Percentiles rank a stretch among this genome's conserved stretches.
These are phyloP conservation scores for Propithecus perrieri DNA, from an alignment of 2,797 vertebrate species.

Conservation along the genomic window DNA sequence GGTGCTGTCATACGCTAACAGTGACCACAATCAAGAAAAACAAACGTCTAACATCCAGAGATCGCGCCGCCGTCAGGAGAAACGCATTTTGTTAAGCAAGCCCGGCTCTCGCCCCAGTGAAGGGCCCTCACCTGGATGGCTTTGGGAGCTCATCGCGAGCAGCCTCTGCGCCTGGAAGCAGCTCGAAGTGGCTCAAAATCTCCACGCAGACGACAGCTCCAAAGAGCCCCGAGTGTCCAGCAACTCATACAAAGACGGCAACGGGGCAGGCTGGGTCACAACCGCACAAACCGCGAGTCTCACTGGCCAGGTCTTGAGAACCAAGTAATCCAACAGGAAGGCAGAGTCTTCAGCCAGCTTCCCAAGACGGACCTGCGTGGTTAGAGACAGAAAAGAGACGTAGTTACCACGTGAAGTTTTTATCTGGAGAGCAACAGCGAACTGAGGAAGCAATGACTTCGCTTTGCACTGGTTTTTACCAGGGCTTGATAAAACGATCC, in stretches of 20 bases:
- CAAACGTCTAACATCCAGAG: neutral
- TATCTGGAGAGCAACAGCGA: neutral
- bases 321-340: slow-evolving; percentile 76
- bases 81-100: neutral
- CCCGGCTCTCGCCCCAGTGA: rapidly evolving
- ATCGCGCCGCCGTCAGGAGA: rapidly evolving
- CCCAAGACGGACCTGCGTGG: slow-evolving; percentile 75
- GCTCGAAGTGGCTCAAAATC: slow-evolving; percentile 62
- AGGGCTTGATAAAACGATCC: rapidly evolving
- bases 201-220: slow-evolving; percentile 68
- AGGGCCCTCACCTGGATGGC: slow-evolving; percentile 86
- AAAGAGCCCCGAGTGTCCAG: slow-evolving; percentile 75
- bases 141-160: slow-evolving; percentile 88
- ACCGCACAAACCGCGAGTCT: slow-evolving; percentile 72
- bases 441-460: neutral
- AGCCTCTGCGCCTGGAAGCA: slow-evolving; percentile 66
- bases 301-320: slow-evolving; percentile 66
- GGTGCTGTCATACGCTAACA: neutral
- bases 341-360: slow-evolving; percentile 74
- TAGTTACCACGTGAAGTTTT: neutral
- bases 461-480: neutral
- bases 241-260: slow-evolving; percentile 71
- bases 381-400: slow-evolving; percentile 1
- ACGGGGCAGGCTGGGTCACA: slow-evolving; percentile 50
- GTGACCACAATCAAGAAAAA: neutral